A percentile compares a stretch with the other conserved stretches of the same genome.
phyloP scores from a whole-genome alignment of 2,113 vertebrate genomes.

The Archocentrus centrarchus region DNA sequence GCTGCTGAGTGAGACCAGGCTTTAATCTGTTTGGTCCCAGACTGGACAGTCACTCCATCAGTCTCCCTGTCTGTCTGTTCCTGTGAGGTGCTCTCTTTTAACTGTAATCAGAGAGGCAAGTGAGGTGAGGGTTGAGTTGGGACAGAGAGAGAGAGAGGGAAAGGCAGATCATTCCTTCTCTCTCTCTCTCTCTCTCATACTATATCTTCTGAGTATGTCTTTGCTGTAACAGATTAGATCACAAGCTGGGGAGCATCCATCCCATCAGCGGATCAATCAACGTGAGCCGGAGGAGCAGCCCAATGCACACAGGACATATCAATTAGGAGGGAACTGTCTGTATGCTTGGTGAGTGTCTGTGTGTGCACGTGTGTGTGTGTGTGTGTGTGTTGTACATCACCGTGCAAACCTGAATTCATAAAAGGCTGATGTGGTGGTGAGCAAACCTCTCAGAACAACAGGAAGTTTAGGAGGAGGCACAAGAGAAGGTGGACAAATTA shows the following conservation, averaged over 20 bases:
- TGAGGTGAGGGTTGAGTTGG: conserved; percentile 48
- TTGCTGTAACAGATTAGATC: conserved; percentile 61
- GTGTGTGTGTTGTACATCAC: not conserved
- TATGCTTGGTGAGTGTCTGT: not conserved
- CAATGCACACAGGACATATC: conserved; percentile 46
- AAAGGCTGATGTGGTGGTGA: not conserved
- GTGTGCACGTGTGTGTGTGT: not conserved
- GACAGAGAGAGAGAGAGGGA: conserved; percentile 21
- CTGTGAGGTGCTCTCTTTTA: conserved; percentile 54
- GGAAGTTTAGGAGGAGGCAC: not conserved
- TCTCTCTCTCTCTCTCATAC: conserved; percentile 23
- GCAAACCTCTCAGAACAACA: not conserved
- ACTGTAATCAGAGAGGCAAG: conserved; percentile 62
- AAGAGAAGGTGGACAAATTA: not conserved
- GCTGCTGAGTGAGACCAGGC: conserved; percentile 16
- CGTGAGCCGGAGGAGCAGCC: conserved; percentile 13
- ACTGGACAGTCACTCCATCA: conserved; percentile 33
- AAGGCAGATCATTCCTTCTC: conserved; percentile 12
- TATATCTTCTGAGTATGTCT: conserved; percentile 30
- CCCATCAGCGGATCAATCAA: conserved; percentile 66
- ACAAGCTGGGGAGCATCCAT: conserved; percentile 56
- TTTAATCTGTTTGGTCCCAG: conserved; percentile 63
- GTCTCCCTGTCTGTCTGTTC: conserved; percentile 48
- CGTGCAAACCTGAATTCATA: conserved; percentile 11
- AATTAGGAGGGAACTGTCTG: conserved; percentile 39